These are phyloP conservation scores for Hydrolagus colliei DNA, from an alignment of 2,797 vertebrate species.

Conservation along the genomic window DNA sequence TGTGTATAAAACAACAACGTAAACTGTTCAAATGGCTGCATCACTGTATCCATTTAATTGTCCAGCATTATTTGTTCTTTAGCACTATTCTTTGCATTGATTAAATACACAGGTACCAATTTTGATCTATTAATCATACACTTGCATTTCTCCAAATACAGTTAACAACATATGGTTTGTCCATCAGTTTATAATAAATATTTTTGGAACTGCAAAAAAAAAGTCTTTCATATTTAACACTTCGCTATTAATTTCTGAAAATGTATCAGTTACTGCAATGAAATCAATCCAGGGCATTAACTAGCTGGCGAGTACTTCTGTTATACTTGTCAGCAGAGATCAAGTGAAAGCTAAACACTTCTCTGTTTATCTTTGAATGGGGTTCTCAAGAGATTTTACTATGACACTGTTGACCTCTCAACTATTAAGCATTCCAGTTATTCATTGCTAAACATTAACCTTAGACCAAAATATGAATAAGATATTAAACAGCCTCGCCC, in stretches of 20 bases:
- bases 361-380: not conserved
- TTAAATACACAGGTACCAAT: not conserved
- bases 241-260: slow-evolving; percentile 12
- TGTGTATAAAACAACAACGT: too few species aligned
- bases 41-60: not conserved
- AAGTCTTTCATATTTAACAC: not conserved
- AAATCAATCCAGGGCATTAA: not conserved
- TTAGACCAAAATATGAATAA: too few species aligned
- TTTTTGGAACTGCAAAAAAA: not conserved
- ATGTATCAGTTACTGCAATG: not conserved
- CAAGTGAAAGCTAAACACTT: too few species aligned
- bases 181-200: not conserved
- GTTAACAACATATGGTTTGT: not conserved
- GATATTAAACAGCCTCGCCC: too few species aligned
- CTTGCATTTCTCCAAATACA: not conserved
- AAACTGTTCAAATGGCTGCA: not conserved
- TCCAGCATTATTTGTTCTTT: not conserved
- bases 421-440: not conserved
- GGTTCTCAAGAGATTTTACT: not conserved
- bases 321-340: not conserved
- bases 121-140: not conserved
- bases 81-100: not conserved
- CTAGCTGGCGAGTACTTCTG: not conserved
- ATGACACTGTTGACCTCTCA: not conserved
- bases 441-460: too few species aligned